Base-by-base conservation (phyloP, 37 sponge, comb jelly and placozoan genomes). In the Cliona cf. orientalis region DNA sequence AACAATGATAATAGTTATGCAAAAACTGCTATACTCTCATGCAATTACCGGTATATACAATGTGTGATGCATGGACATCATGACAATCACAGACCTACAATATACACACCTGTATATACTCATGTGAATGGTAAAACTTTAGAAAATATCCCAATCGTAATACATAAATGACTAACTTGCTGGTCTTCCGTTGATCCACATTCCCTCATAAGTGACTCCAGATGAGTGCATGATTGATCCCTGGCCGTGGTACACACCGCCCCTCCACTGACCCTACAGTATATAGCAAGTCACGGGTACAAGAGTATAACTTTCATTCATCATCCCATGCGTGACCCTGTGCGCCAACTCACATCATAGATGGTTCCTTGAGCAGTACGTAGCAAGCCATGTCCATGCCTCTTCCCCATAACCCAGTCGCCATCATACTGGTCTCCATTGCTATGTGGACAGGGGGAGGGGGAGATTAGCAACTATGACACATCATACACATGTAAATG, bases 341-440 rank as follows among this genome's bases (percentile, higher is more conserved):
- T 57, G 38, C 58, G 7, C 40, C 9, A 69, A 34, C 82, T 57
- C 32, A 94, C 96, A 72, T 92, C 91, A 61, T 95, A 95, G 21
- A 83, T 29, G 4, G 84, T 87, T 65, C 91, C 88, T 84, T 92
- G 85, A 3, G 68, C 35, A 41, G 73, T 78, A 19, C 61, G 42
- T 45, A 86, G 64, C 5, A 59, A 19, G 0, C 96, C 96, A 2
- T 92, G 93, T 29, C 96, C 96, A 44, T 95, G 96, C 80, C 93
- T 79, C 68, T 63, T 46, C 0, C 81, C 93, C 1, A 32, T 25
- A 12, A 95, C 82, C 94, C 94, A 92, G 40, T 83, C 90, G 5
- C 96, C 96, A 0, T 86, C 87, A 76, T 92, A 95, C 12, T 68
- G 64, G 64, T 94, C 94, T 41, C 94, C 94, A 85, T 94, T 87